These are phyloP conservation scores for Vultur gryphus DNA, from an alignment of 2,797 vertebrate genomes.

Conservation along the genomic window DNA sequence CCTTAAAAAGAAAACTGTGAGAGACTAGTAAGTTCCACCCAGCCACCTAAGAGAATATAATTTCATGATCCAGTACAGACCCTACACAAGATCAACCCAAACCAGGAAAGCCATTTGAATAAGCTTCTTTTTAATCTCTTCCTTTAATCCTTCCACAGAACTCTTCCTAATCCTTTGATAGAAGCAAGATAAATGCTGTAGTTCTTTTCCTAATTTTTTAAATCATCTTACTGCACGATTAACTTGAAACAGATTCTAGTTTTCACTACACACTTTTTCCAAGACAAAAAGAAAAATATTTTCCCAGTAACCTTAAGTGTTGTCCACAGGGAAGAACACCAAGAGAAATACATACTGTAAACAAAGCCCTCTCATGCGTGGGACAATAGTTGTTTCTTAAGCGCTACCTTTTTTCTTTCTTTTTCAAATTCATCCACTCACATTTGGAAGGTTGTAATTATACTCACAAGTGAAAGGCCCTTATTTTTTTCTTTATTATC, in stretches of 20 bases:
- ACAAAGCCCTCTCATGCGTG: neutral
- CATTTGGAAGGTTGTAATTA: neutral
- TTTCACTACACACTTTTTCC: neutral
- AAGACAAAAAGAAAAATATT: neutral
- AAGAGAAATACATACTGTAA: neutral
- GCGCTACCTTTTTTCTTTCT: neutral
- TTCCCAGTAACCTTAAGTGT: neutral
- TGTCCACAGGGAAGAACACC: neutral
- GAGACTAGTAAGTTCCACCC: neutral
- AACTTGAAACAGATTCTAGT: neutral
- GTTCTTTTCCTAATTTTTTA: neutral
- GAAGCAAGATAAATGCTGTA: neutral
- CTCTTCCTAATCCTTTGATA: neutral
- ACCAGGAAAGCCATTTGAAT: neutral
- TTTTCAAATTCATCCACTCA: neutral
- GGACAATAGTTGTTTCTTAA: neutral
- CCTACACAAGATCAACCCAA: neutral
- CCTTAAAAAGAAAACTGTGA: neutral
- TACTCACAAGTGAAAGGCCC: neutral
- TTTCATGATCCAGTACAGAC: neutral
- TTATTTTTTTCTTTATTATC: neutral
- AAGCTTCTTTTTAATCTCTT: neutral
- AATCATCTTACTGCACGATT: neutral
- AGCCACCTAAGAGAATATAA: neutral
- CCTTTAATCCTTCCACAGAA: neutral